A percentile compares a stretch with the other conserved stretches of the same genome.
Evolutionary conservation across 2,888 invertebrate genomes (phyloP).

Genomic region (Eudasyphora cyanicolor): DNA sequence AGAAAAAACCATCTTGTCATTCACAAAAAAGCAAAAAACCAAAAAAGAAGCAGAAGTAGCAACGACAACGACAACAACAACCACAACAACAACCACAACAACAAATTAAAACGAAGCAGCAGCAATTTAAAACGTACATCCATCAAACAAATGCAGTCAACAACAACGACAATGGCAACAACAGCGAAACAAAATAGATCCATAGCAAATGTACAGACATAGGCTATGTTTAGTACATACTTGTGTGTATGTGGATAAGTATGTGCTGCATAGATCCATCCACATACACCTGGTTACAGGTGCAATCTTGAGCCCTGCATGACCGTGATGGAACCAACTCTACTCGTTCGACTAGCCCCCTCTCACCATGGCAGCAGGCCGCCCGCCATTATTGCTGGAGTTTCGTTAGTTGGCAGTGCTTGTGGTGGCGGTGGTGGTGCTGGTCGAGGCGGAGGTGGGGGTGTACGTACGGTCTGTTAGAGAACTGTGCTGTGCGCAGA

Average conservation of each 20-base stretch:
- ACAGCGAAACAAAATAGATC: not conserved
- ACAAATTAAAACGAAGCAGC: not conserved
- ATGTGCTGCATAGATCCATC: not conserved
- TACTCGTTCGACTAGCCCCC: not conserved
- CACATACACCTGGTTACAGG: constrained; percentile 28
- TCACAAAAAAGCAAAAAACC: not conserved
- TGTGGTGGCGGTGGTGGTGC: not conserved
- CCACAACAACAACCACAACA: not conserved
- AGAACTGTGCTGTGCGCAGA: not conserved
- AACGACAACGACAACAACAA: not conserved
- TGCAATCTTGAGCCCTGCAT: constrained; percentile 1
- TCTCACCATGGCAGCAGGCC: not conserved
- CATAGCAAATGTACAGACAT: not conserved
- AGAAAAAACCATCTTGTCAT: constrained; percentile 21
- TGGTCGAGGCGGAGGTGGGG: too few species aligned
- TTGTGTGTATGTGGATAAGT: not conserved
- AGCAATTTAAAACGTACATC: constrained; percentile 29
- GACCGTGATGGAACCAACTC: not conserved
- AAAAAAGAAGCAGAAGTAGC: not conserved
- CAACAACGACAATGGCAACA: constrained; percentile 13
- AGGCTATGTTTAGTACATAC: not conserved
- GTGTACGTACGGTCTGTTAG: too few species aligned
- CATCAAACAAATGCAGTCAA: constrained; percentile 36
- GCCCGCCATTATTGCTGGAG: constrained; percentile 10
- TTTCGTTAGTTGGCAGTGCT: not conserved